Percentiles rank a stretch among this genome's conserved stretches.
These are phyloP conservation scores for Platysternon megacephalum DNA, from an alignment of 2,113 vertebrate species.

Conservation along the genomic window DNA sequence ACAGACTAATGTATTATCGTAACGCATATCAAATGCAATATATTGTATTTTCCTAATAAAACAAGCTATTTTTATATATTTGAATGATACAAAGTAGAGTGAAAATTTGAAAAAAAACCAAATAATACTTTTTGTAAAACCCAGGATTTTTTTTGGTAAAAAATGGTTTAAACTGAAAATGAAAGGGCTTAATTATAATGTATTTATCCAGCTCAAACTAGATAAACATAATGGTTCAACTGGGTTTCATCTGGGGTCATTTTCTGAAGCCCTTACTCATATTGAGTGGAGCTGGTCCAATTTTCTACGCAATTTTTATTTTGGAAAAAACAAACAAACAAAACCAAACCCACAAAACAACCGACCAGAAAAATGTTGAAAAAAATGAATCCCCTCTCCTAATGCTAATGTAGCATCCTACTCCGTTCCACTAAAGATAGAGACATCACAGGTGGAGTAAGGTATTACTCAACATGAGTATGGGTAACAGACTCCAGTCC, in stretches of 20 bases:
- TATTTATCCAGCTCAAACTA: neutral
- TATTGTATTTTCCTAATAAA: no score
- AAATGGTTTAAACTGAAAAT: no score
- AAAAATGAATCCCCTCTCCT: neutral
- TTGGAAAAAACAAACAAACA: neutral
- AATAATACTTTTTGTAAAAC: no score
- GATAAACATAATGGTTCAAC: neutral
- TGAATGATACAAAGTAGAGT: no score
- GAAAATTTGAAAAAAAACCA: no score
- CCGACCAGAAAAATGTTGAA: neutral
- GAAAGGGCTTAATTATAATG: neutral
- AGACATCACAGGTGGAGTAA: neutral
- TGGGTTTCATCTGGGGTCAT: neutral
- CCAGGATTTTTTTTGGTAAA: no score
- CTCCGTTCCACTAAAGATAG: neutral
- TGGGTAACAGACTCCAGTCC: neutral
- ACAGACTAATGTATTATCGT: no score
- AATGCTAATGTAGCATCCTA: neutral
- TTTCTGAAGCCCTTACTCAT: neutral
- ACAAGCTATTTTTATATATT: no score
- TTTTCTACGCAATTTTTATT: neutral
- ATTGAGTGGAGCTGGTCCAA: neutral
- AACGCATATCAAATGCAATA: no score
- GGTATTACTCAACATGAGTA: neutral
- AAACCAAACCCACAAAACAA: neutral